These are phyloP conservation scores for Ageneiosus marmoratus DNA, from an alignment of 2,113 vertebrate species.

Conservation along the genomic window DNA sequence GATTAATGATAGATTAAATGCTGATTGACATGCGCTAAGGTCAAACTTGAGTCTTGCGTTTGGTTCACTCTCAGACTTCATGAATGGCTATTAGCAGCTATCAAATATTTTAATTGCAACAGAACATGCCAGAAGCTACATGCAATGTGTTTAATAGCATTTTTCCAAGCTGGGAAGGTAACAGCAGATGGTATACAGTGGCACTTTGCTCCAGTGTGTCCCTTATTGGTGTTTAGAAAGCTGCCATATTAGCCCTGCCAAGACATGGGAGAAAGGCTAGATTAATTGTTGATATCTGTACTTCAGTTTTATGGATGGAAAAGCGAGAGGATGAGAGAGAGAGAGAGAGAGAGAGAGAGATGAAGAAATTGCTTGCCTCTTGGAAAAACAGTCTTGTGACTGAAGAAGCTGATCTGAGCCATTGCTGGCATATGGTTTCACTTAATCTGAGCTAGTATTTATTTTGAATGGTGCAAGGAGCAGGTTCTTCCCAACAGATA, in stretches of 20 bases:
- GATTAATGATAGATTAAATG: background rate
- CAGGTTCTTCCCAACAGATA: background rate
- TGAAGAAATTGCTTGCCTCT: background rate
- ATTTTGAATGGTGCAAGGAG: background rate
- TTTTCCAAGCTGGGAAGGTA: slow-evolving; percentile 28
- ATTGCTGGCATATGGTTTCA: background rate
- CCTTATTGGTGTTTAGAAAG: slow-evolving; percentile 43
- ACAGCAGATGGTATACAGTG: slow-evolving; percentile 35
- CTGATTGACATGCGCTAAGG: background rate
- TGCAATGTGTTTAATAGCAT: slow-evolving; percentile 36
- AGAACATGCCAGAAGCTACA: slow-evolving; percentile 1
- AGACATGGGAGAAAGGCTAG: slow-evolving; percentile 27
- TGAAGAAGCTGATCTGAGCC: background rate
- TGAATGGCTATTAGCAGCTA: background rate
- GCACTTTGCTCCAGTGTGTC: slow-evolving; percentile 23
- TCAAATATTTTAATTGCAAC: slow-evolving; percentile 35
- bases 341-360: background rate
- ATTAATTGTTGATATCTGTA: slow-evolving; percentile 47
- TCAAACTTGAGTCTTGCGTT: background rate
- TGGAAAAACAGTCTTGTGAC: background rate
- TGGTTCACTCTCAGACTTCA: slow-evolving; percentile 8
- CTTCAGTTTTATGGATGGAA: slow-evolving; percentile 47
- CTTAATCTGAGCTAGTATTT: background rate
- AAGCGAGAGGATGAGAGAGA: background rate
- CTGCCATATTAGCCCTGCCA: slow-evolving; percentile 37